Base-by-base conservation (phyloP, 1,140 invertebrate species). In the Charaxes varanes region DNA sequence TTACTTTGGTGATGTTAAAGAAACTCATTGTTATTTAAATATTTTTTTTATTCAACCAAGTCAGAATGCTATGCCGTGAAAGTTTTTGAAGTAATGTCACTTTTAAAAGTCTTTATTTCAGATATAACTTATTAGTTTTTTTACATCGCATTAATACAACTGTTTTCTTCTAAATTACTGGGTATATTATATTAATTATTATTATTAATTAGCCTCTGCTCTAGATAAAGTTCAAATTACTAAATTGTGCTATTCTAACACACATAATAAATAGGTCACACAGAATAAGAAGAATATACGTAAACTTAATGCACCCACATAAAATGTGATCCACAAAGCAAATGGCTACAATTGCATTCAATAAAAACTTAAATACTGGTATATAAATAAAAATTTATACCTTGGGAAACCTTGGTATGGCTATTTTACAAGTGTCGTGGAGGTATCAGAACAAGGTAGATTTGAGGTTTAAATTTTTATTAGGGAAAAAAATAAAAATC, bases 331-430 rank as follows among this genome's bases (percentile, higher is more conserved):
- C 19, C 14, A 26, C n/a, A 19, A 38, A 38, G 42, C 42, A 14
- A 32, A 30, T 5, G 15, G n/a, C 41, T 43, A 43, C 32, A 36
- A 22, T 35, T 30, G 32, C 41, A 33, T 45, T 32, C 27, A 38
- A 22, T 23, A 24, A 18, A 15, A 38, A 33, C 11, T 38, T 23
- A 18, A 26, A 23, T 19, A 38, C 2, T 24, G 17, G 19, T 17
- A 21, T 7, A 11, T 32, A 19, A 18, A 8, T 33, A 26, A 32
- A 24, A 21, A 33, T 33, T 11, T 45, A 45, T 12, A 17, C 16
- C 28, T 38, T 27, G 30, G 30, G 6, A 30, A 15, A 13, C 32
- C 22, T 35, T 42, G 38, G 13, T 2, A n/a, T n/a, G n/a, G n/a
- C n/a, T n/a, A n/a, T n/a, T n/a, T n/a, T n/a, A n/a, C n/a, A n/a